Percentiles rank a stretch among this genome's conserved stretches.
Evolutionary conservation across 1,140 invertebrate genomes (phyloP).

Genomic region (Lepidurus packardi): DNA sequence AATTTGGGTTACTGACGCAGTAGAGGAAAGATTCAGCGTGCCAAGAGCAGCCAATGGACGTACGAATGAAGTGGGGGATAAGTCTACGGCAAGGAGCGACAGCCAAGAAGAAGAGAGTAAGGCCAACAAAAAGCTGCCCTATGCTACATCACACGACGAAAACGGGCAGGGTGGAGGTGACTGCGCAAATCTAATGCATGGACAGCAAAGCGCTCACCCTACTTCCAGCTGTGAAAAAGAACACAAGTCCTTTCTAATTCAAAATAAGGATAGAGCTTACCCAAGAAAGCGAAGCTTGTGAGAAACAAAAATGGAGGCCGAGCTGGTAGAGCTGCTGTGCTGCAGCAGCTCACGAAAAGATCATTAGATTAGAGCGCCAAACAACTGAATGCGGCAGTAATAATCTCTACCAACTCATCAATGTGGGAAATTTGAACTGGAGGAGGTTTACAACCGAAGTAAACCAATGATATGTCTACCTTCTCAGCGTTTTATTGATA

Average conservation of each 20-base stretch:
- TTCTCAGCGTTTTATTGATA: background rate
- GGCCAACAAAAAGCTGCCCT: background rate
- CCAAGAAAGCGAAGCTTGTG: background rate
- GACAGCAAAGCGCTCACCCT: background rate
- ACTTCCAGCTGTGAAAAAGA: background rate
- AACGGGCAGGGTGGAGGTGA: background rate
- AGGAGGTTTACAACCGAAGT: background rate
- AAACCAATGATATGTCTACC: background rate
- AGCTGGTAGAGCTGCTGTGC: background rate
- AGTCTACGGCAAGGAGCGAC: background rate
- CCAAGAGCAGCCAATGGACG: background rate
- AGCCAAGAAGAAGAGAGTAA: background rate
- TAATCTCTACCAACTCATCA: background rate
- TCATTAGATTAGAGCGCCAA: background rate
- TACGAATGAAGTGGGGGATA: background rate
- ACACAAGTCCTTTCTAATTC: background rate
- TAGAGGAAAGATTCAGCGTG: background rate
- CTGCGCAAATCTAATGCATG: background rate
- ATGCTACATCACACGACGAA: background rate
- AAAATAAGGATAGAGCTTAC: background rate
- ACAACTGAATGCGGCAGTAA: background rate
- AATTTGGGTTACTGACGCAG: background rate
- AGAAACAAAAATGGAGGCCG: constrained; percentile 11
- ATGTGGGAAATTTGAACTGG: background rate
- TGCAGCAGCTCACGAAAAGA: background rate